Conservation (phyloP, 2,113 vertebrate species). For the Oryctolagus cuniculus region DNA sequence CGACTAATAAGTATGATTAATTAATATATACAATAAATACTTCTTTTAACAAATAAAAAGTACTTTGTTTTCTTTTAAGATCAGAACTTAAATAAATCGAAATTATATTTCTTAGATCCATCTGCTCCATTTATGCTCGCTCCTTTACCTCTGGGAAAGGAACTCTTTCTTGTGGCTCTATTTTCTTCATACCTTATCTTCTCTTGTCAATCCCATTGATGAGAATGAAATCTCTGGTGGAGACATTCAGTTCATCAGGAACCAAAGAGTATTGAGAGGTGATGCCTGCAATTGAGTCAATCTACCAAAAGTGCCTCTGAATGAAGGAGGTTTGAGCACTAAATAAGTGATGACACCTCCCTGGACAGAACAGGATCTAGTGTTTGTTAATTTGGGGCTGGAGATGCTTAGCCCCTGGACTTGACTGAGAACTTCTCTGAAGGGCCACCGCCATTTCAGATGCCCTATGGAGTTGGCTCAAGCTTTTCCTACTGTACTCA, state of each 20-base stretch:
- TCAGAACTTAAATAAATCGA: conserved; percentile 1
- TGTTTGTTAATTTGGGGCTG: not conserved
- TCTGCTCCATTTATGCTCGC: not conserved
- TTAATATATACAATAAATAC: not conserved
- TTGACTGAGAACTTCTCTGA: not conserved
- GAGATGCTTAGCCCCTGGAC: not conserved
- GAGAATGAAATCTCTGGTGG: not conserved
- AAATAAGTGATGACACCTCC: not conserved
- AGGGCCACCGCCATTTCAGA: not conserved
- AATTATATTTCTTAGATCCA: not conserved
- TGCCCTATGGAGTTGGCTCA: not conserved
- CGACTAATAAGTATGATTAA: not conserved
- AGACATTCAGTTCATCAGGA: not conserved
- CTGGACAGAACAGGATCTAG: rapidly evolving
- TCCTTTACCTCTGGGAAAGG: not conserved
- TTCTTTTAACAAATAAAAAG: not conserved
- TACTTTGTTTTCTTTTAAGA: not conserved
- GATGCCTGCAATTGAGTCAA: not conserved
- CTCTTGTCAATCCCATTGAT: not conserved
- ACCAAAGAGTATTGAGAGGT: not conserved
- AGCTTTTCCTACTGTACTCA: not conserved
- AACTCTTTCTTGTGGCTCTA: not conserved
- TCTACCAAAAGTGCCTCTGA: not conserved
- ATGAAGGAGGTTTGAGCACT: rapidly evolving
- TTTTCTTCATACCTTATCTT: not conserved